Percentiles rank a stretch among this genome's conserved stretches.
Conservation (phyloP, 2,888 invertebrate species). For the Bedellia somnulentella region DNA sequence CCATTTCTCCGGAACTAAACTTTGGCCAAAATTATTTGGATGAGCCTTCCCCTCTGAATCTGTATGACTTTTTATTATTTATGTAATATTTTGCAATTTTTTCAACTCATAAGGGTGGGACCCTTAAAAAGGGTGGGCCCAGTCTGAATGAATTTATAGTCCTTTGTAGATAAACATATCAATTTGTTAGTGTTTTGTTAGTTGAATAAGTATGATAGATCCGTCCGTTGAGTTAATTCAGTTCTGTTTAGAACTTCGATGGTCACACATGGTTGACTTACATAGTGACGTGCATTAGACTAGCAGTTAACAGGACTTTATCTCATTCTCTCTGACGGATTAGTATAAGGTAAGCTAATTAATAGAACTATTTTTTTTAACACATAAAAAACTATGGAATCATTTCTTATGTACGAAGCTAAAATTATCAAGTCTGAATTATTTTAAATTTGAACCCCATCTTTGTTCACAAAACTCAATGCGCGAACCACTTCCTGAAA, state of each 20-base stretch:
- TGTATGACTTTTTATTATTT: constrained; percentile 41
- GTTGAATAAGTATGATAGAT: constrained; percentile 37
- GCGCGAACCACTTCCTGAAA: constrained; percentile 51
- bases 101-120: constrained; percentile 50
- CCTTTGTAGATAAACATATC: constrained; percentile 59
- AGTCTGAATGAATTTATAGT: constrained; percentile 50
- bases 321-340: no score
- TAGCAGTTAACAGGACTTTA: no score
- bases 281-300: no score
- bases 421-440: no score
- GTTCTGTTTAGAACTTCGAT: constrained; percentile 34
- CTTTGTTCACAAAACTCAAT: constrained; percentile 8
- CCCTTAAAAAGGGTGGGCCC: constrained; percentile 55
- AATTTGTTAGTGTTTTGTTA: constrained; percentile 59
- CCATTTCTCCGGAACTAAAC: constrained; percentile 52
- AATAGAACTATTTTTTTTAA: no score
- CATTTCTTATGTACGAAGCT: no score
- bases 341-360: no score
- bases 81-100: constrained; percentile 57
- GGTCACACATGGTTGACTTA: constrained; percentile 18
- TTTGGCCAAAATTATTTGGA: constrained; percentile 37
- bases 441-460: background rate
- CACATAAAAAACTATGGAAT: no score
- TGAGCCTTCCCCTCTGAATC: constrained; percentile 17
- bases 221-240: constrained; percentile 25